Conservation (phyloP, 2,113 vertebrate species). For the Lagopus leucura region DNA sequence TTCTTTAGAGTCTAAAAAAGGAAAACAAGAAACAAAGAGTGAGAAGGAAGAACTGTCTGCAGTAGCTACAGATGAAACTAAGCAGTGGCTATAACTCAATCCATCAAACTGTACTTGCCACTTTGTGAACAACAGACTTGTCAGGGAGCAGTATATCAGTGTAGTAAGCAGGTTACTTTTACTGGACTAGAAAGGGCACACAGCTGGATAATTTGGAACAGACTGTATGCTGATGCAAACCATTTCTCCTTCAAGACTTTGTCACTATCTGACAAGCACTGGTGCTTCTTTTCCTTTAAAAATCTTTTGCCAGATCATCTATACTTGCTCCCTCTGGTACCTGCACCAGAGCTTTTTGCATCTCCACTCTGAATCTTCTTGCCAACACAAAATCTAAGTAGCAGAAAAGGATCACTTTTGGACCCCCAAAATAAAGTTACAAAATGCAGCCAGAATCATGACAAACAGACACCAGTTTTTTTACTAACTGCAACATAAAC, state of each 20-base stretch:
- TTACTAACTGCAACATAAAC: not conserved
- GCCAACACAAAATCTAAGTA: not conserved
- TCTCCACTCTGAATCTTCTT: not conserved
- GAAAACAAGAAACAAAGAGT: not conserved
- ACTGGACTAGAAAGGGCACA: not conserved
- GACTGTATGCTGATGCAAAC: not conserved
- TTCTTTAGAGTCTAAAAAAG: not conserved
- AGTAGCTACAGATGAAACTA: not conserved
- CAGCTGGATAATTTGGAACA: not conserved
- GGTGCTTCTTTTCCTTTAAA: not conserved
- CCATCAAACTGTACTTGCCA: not conserved
- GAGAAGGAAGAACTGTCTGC: not conserved
- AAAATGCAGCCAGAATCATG: not conserved
- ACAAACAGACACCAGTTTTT: fast-evolving
- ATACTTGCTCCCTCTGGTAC: not conserved
- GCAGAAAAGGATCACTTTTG: not conserved
- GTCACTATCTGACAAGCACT: not conserved
- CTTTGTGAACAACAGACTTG: not conserved
- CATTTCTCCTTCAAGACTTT: not conserved
- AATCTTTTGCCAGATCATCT: not conserved
- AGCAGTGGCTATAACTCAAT: not conserved
- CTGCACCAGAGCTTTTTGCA: not conserved
- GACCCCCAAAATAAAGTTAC: not conserved
- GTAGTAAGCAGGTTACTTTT: not conserved
- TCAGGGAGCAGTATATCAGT: not conserved